phyloP scores from a whole-genome alignment of 2,797 vertebrate genomes.

The Sandelia bainsii region DNA sequence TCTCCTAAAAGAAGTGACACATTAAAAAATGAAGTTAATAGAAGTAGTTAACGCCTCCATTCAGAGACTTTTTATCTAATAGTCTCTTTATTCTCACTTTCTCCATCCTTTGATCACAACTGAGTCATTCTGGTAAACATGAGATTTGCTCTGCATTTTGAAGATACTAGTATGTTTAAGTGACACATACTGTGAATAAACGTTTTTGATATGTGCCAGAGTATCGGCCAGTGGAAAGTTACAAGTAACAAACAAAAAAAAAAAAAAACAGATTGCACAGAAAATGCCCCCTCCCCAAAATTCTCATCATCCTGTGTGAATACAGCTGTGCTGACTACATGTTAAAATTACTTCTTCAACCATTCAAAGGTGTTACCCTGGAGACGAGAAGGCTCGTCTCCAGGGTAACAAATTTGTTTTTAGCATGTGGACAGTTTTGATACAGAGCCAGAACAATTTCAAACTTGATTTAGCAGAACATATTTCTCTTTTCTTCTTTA shows the following conservation, averaged over 20 bases:
- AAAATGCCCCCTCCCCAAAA: neutral
- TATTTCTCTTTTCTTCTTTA: slow-evolving; percentile 3
- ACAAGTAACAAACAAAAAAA: neutral
- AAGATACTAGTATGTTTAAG: neutral
- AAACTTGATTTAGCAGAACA: neutral
- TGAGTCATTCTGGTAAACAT: slow-evolving; percentile 1
- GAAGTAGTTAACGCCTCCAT: neutral
- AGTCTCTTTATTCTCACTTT: neutral
- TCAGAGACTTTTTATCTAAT: neutral
- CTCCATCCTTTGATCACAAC: slow-evolving; percentile 16
- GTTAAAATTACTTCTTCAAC: slow-evolving; percentile 19
- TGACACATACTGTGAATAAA: slow-evolving; percentile 10
- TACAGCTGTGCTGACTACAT: neutral
- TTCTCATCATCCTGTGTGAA: neutral
- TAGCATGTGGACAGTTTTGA: neutral
- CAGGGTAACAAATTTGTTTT: slow-evolving; percentile 30
- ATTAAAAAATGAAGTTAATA: neutral
- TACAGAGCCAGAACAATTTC: slow-evolving; percentile 4
- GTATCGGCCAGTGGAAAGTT: slow-evolving; percentile 2
- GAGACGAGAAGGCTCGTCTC: slow-evolving; percentile 3
- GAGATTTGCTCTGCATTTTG: neutral
- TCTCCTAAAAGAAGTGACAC: neutral
- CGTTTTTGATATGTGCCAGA: neutral
- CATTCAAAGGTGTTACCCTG: neutral
- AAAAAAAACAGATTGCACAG: too few relatives aligned